Evolutionary conservation across 2,888 invertebrate species (phyloP).

Genomic region (Lysandra coridon): DNA sequence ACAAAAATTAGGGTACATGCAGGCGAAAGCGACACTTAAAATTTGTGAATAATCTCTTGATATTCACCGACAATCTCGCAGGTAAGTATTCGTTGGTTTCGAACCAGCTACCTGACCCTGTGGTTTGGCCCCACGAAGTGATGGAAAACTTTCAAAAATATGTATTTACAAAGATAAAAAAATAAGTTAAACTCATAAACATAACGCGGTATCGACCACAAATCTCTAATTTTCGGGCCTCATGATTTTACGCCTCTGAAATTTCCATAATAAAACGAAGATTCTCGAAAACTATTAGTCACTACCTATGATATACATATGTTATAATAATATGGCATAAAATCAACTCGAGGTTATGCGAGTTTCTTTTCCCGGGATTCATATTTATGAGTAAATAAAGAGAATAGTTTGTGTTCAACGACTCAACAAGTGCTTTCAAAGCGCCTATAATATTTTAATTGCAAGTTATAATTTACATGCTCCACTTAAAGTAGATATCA

Average conservation of each 20-base stretch:
- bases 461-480: background rate
- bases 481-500: background rate
- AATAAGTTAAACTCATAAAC: background rate
- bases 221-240: background rate
- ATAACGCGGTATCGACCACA: background rate
- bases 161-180: background rate
- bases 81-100: slow-evolving; percentile 5
- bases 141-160: background rate
- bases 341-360: background rate
- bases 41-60: background rate
- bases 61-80: background rate
- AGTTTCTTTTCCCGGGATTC: background rate
- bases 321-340: background rate
- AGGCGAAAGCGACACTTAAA: background rate
- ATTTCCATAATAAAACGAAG: background rate
- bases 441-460: background rate
- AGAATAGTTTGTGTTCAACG: background rate
- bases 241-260: background rate
- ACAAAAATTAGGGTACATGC: background rate
- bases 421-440: background rate
- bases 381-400: background rate
- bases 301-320: background rate
- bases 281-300: background rate
- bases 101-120: slow-evolving; percentile 4
- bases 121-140: slow-evolving; percentile 14